Base-by-base conservation (phyloP, 2,888 invertebrate genomes). In the Elmis aenea region DNA sequence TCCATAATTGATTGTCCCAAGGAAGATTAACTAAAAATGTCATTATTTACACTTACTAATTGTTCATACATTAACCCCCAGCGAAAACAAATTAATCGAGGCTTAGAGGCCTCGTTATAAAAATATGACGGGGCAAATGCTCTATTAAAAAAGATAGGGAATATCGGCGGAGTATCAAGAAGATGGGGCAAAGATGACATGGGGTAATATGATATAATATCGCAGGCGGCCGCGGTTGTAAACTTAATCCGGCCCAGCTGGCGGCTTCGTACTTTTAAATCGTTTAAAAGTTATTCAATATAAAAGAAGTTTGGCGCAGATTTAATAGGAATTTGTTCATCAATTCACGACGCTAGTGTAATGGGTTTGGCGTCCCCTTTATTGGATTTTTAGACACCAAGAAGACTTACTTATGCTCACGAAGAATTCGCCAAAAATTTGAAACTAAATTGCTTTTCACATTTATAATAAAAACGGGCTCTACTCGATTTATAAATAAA, bases 241-340 rank as follows among this genome's bases (percentile, higher is more conserved):
- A 64, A 67, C 61, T 66, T 68, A 67, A 68, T 67, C 67, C 66
- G 55, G 55, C 62, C 60, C 68, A 67, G 66, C 65, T 67, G 67
- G 64, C 62, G 61, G 55, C 53, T 51, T 38, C 45, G 58, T 58
- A 58, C 64, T 65, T 65, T 65, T 62, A 65, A 66, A 66, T 67
- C 65, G 67, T 57, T 66, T 64, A 63, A 67, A 67, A 68, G 64
- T 68, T 67, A 66, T 67, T 68, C 67, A 67, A 68, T 68, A 68
- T 68, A 66, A 67, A 67, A 67, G 67, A 64, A 63, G 62, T 62
- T 62, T 61, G 55, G 55, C 59, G 60, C 61, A 64, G 68, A 68
- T 69, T 68, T 69, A 68, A 69, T 68, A 68, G 66, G 66, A 68
- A 68, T 67, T 67, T 67, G 68, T 66, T 68, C 68, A 69, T 69